Conservation (phyloP, 2,113 vertebrate genomes). For the Dromaius novaehollandiae region DNA sequence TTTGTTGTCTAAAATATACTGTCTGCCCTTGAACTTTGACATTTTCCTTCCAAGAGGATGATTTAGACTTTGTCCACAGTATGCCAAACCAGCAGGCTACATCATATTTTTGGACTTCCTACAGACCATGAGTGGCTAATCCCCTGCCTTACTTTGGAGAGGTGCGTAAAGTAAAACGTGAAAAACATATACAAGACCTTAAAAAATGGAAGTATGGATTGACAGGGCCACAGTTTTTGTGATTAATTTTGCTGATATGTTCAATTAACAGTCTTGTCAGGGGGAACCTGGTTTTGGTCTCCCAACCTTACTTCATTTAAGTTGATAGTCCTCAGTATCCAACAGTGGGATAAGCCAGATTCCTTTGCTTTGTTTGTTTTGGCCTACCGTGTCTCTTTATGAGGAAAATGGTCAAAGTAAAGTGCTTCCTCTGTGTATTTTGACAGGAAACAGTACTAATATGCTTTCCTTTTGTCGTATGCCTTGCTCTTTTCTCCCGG, state of each 20-base stretch:
- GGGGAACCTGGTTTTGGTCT: slow-evolving; percentile 67
- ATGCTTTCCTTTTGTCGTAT: slow-evolving; percentile 81
- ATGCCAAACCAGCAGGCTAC: slow-evolving; percentile 49
- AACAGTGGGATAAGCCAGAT: slow-evolving; percentile 79
- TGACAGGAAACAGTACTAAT: slow-evolving; percentile 85
- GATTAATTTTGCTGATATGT: slow-evolving; percentile 10
- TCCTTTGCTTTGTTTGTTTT: slow-evolving; percentile 81
- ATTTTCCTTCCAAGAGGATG: slow-evolving; percentile 43
- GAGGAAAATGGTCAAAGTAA: slow-evolving; percentile 82
- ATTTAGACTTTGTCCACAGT: slow-evolving; percentile 35
- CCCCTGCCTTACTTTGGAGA: neutral
- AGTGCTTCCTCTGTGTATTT: slow-evolving; percentile 87
- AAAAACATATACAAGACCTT: neutral
- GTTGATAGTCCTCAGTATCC: slow-evolving; percentile 69
- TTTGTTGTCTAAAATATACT: slow-evolving; percentile 65
- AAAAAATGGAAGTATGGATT: neutral
- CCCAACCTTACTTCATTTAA: slow-evolving; percentile 65
- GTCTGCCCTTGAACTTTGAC: slow-evolving; percentile 54
- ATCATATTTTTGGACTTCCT: slow-evolving; percentile 33
- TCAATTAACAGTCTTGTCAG: slow-evolving; percentile 42
- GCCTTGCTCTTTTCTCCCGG: slow-evolving; percentile 77
- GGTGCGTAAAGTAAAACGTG: neutral
- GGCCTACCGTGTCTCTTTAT: slow-evolving; percentile 82
- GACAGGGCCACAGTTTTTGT: neutral
- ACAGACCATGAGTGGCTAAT: neutral